Conservation (phyloP, 1,140 invertebrate species). For the Gryllus bimaculatus region DNA sequence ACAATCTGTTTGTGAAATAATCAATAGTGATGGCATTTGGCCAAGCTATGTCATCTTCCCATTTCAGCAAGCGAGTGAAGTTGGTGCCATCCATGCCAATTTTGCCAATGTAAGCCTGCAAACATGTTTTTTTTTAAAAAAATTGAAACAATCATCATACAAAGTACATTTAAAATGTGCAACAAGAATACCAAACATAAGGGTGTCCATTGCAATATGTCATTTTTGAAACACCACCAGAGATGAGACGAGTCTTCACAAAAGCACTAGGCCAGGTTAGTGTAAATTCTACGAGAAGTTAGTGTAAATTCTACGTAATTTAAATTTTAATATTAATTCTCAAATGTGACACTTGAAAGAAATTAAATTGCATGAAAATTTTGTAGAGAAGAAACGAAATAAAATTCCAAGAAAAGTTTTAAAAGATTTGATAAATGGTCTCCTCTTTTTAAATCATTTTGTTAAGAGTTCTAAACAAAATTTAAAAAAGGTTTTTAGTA, state of each 20-base stretch:
- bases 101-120: slow-evolving; percentile 89
- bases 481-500: too few relatives aligned
- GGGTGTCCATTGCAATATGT: background rate
- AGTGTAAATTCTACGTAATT: too few relatives aligned
- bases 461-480: too few relatives aligned
- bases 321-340: too few relatives aligned
- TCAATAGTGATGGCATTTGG: slow-evolving; percentile 96
- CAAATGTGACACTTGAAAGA: too few relatives aligned
- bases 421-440: too few relatives aligned
- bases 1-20: slow-evolving; percentile 88
- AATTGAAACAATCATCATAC: slow-evolving; percentile 9
- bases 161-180: background rate
- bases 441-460: too few relatives aligned
- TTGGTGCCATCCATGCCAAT: slow-evolving; percentile 95
- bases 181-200: background rate
- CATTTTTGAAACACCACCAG: background rate
- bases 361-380: too few relatives aligned
- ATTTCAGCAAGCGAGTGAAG: slow-evolving; percentile 78
- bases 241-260: too few relatives aligned
- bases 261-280: too few relatives aligned
- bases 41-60: slow-evolving; percentile 93
- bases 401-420: background rate
- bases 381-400: background rate
- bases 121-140: slow-evolving; percentile 15
- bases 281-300: too few relatives aligned